Base-by-base conservation (phyloP, 1,140 invertebrate genomes). In the Eufriesea mexicana region DNA sequence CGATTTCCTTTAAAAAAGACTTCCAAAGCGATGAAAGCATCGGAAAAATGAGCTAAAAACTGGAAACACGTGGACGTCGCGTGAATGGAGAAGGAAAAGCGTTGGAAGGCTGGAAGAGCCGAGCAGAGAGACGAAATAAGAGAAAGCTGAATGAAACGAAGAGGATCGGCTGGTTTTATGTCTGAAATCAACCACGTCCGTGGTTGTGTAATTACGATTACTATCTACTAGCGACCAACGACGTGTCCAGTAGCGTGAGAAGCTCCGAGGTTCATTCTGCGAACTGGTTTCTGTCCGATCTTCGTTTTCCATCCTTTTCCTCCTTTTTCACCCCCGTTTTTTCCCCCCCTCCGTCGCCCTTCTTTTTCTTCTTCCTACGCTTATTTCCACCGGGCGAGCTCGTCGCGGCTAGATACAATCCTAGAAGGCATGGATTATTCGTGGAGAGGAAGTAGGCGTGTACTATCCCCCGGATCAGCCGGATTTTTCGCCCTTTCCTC, bases 281-380 rank as follows among this genome's bases (percentile, higher is more conserved):
- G 74, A 87, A 87, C 86, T 83, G 79, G 84, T 87, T 84, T 72
- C 70, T 75, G 51, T 77, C 84, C 82, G 45, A 35, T 84, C 73
- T 64, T 35, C 47, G 25, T 42, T 9, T 10, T 18, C 25, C 20
- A 0, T 59, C 25, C 14, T 25, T 47, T 47, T 25, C 6, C 16
- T 47, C 25, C 12, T 20, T 25, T 25, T 16, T 16, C 14, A 10
- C 0, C 25, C 5, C 20, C 9, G n/a, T 25, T 59, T 25, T 59
- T 59, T 25, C 5, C 2, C 25, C 8, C 25, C 25, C 18, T 4
- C n/a, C n/a, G n/a, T n/a, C n/a, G n/a, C n/a, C n/a, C n/a, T 45
- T 66, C 42, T 59, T 28, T 51, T 12, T 35, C 25, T 28, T 20
- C 23, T 47, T 59, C 57, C 23, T 72, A 57, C 28, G 55, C 57